Conservation (phyloP, 2,797 vertebrate genomes). For the Clarias laeviceps region DNA sequence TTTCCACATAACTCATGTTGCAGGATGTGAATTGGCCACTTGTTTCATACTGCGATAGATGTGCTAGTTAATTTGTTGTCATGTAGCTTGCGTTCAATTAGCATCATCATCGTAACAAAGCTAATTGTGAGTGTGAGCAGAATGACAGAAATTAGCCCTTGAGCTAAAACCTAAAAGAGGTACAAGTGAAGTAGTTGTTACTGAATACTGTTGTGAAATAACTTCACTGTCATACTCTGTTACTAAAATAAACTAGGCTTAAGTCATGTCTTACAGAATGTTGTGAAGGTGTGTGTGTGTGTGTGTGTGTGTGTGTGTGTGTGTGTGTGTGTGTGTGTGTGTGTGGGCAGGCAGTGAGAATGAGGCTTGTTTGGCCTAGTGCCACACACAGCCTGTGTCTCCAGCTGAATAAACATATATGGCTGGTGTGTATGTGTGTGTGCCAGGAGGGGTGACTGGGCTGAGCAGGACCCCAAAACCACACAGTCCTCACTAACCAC, state of each 20-base stretch:
- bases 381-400: slow-evolving; percentile 61
- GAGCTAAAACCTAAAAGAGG: slow-evolving; percentile 67
- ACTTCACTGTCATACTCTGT: slow-evolving; percentile 72
- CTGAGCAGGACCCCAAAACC: slow-evolving; percentile 58
- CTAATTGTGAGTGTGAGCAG: slow-evolving; percentile 62
- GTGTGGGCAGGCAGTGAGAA: slow-evolving; percentile 49
- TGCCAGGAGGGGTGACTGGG: slow-evolving; percentile 66
- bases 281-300: slow-evolving; percentile 60
- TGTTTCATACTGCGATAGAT: slow-evolving; percentile 59
- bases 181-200: slow-evolving; percentile 74
- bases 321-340: slow-evolving; percentile 39
- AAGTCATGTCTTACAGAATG: slow-evolving; percentile 54
- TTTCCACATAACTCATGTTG: background rate
- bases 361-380: slow-evolving; percentile 54
- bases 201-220: slow-evolving; percentile 75
- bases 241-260: slow-evolving; percentile 76
- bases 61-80: slow-evolving; percentile 60
- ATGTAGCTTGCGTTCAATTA: slow-evolving; percentile 47
- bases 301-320: slow-evolving; percentile 51
- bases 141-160: slow-evolving; percentile 57
- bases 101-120: slow-evolving; percentile 44
- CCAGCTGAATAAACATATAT: slow-evolving; percentile 82
- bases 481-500: slow-evolving; percentile 66
- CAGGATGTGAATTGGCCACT: slow-evolving; percentile 39
- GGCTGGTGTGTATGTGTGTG: slow-evolving; percentile 63